These are phyloP conservation scores for Apostichopus leukothele DNA, from an alignment of 53 echinoderm and acorn worm species.

Conservation along the genomic window DNA sequence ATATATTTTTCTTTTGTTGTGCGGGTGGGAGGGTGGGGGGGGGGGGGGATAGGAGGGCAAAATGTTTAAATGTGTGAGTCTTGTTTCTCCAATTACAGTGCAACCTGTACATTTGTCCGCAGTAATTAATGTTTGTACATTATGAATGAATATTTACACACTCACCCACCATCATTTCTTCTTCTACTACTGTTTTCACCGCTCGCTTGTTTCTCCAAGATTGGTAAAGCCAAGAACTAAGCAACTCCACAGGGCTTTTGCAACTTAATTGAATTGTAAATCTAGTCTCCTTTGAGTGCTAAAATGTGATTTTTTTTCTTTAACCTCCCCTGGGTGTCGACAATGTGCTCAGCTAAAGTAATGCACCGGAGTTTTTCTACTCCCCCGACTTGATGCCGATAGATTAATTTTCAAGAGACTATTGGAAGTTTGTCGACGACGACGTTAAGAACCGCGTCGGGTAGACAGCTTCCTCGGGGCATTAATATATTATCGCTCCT, in stretches of 20 bases:
- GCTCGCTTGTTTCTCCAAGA: background rate
- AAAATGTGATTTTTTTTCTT: background rate
- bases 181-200: background rate
- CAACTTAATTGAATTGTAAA: conserved; percentile 37
- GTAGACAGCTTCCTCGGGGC: background rate
- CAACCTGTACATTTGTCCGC: background rate
- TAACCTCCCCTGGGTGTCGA: background rate
- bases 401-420: background rate
- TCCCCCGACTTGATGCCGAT: background rate
- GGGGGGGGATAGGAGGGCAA: too few species aligned
- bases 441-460: background rate
- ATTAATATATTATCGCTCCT: background rate
- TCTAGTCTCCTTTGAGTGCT: conserved; percentile 22
- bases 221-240: background rate
- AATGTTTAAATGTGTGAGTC: too few species aligned
- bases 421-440: background rate
- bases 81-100: too few species aligned
- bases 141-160: background rate
- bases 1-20: too few species aligned
- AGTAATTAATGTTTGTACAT: background rate
- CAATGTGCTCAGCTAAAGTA: background rate
- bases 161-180: background rate
- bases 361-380: background rate
- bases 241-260: background rate
- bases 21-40: too few species aligned